Base-by-base conservation (phyloP, 2,797 vertebrate species). In the Erithacus rubecula region DNA sequence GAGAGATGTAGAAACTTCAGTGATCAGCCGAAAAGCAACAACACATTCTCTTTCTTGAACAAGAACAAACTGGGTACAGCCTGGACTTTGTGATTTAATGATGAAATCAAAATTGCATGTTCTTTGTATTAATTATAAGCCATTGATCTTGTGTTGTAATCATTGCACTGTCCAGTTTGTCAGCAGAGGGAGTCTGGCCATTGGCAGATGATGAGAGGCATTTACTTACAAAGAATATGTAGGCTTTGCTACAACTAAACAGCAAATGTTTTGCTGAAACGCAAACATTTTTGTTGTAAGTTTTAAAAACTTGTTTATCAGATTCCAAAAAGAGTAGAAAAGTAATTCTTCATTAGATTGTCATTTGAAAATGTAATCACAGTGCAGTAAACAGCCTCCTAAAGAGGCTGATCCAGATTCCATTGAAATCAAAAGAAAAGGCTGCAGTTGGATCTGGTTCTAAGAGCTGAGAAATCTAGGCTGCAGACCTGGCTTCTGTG, bases 391-490 rank as follows among this genome's bases (percentile, higher is more conserved):
- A 95, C 84, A 93, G 89, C 65, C 87, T 95, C 69, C 79, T 92
- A 75, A 59, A 81, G 87, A 75, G 46, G 10, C 87, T 83, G 87
- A 65, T 96, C 91, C 94, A 93, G 85, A 91, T 94, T 70, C 62
- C 37, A 29, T 30, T 92, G 94, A 96, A 96, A 92, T 92, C 69
- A 88, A 83, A 95, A 94, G 83, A 91, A 93, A 93, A 92, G 69
- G 65, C 94, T 93, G 89, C 76, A 93, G 87, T 83, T 96, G 95
- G 94, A 95, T 86, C 62, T 86, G 72, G 63, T 95, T 95, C 94
- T 93, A 83, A 96, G 82, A 95, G 79, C 87, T 87, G 89, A 97
- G 94, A 96, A 96, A 92, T 93, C 87, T 95, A 97, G 95, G 92
- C 94, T 96, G 92, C 95, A 96, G 94, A 95, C 87, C 63, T 90